These are phyloP conservation scores for Rhodinocichla rosea DNA, from an alignment of 2,113 vertebrate species.

Conservation along the genomic window DNA sequence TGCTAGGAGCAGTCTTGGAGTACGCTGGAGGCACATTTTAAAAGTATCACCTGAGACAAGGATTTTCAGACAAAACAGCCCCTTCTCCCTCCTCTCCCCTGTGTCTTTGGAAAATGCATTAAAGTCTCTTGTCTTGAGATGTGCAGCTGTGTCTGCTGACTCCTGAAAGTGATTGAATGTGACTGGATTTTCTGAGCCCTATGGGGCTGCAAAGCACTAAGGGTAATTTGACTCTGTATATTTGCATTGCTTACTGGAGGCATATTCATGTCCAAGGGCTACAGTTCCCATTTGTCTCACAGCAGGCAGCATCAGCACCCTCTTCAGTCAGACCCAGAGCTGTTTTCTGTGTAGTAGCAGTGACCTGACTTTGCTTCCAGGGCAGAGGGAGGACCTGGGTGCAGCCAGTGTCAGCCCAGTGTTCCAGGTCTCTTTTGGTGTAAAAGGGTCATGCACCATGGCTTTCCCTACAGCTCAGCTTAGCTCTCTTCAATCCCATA, in stretches of 20 bases:
- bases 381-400: neutral
- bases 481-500: neutral
- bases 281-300: neutral
- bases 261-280: neutral
- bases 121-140: neutral
- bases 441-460: neutral
- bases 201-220: accelerated
- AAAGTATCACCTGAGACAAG: neutral
- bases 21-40: neutral
- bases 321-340: neutral
- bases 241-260: neutral
- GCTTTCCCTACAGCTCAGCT: neutral
- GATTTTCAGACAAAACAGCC: conserved; percentile 1
- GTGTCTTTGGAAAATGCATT: conserved; percentile 18
- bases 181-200: neutral
- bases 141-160: neutral
- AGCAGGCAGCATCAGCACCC: neutral
- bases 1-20: neutral
- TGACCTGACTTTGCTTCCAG: neutral
- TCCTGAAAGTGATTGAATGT: neutral
- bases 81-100: neutral
- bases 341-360: neutral
- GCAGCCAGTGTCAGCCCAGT: neutral
- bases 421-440: neutral
- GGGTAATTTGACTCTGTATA: neutral